A percentile compares a stretch with the other conserved stretches of the same genome.
These are phyloP conservation scores for Corticium candelabrum DNA, from an alignment of 37 sponge, comb jelly and placozoan genomes.

Conservation along the genomic window DNA sequence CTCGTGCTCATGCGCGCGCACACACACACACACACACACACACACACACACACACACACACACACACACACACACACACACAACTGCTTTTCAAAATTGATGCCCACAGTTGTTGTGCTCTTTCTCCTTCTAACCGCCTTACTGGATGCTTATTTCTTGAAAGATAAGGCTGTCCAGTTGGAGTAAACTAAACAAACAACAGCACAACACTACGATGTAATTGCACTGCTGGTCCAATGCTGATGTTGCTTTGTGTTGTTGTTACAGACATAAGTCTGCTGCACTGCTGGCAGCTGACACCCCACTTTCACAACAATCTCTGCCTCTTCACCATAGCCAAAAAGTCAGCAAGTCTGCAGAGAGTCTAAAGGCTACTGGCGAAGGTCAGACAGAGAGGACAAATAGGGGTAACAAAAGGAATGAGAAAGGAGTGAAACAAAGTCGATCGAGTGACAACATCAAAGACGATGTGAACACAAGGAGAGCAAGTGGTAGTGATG, in stretches of 20 bases:
- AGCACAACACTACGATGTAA: no score
- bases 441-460: background rate
- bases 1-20: no score
- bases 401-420: background rate
- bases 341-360: slow-evolving; percentile 1
- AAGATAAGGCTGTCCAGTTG: background rate
- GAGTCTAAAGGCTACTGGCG: background rate
- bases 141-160: no score
- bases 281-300: no score
- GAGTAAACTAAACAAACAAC: background rate
- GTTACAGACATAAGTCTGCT: no score
- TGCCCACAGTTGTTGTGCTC: background rate
- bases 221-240: no score
- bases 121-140: background rate
- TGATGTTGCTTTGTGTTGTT: no score
- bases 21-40: no score
- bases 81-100: background rate
- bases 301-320: no score
- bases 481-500: background rate
- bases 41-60: no score
- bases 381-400: background rate
- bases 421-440: background rate
- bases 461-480: background rate
- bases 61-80: background rate
- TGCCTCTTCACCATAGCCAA: no score